Conservation (phyloP, 2,888 invertebrate species). For the Cheilosia vulpina region DNA sequence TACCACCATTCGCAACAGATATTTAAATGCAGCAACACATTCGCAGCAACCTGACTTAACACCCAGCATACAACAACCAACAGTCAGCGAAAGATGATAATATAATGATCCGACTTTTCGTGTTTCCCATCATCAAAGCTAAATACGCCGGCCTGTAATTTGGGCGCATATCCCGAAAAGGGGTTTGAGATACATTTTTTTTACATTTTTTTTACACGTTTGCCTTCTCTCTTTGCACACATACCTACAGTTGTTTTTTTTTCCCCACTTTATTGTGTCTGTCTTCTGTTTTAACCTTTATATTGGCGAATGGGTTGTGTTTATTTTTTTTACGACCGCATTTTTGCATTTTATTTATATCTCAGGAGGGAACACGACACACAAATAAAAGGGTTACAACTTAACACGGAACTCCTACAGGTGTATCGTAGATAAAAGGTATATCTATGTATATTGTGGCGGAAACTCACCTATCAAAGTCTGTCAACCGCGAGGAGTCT, state of each 20-base stretch:
- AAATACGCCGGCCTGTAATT: constrained; percentile 84
- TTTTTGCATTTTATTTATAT: constrained; percentile 35
- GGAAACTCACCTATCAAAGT: constrained; percentile 91
- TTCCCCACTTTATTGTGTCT: constrained; percentile 71
- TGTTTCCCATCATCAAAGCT: constrained; percentile 83
- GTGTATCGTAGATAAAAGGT: constrained; percentile 26
- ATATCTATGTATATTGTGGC: not conserved
- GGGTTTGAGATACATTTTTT: constrained; percentile 75
- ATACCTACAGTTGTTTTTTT: constrained; percentile 6
- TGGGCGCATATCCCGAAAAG: constrained; percentile 82
- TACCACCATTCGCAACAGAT: constrained; percentile 30
- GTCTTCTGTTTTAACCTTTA: constrained; percentile 70
- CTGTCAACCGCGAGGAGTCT: constrained; percentile 97
- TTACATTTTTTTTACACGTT: constrained; percentile 14
- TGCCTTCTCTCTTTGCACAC: constrained; percentile 27
- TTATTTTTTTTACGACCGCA: constrained; percentile 36
- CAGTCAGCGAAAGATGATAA: constrained; percentile 72
- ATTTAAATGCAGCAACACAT: constrained; percentile 69
- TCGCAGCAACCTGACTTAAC: constrained; percentile 68
- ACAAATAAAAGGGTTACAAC: constrained; percentile 35
- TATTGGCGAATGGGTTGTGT: constrained; percentile 44
- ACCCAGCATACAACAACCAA: constrained; percentile 69
- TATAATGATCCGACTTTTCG: constrained; percentile 80
- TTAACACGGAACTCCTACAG: constrained; percentile 60
- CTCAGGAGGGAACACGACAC: constrained; percentile 9